Percentiles rank a stretch among this genome's conserved stretches.
Evolutionary conservation across 2,113 vertebrate genomes (phyloP).

Genomic region (Phyllopteryx taeniolatus): DNA sequence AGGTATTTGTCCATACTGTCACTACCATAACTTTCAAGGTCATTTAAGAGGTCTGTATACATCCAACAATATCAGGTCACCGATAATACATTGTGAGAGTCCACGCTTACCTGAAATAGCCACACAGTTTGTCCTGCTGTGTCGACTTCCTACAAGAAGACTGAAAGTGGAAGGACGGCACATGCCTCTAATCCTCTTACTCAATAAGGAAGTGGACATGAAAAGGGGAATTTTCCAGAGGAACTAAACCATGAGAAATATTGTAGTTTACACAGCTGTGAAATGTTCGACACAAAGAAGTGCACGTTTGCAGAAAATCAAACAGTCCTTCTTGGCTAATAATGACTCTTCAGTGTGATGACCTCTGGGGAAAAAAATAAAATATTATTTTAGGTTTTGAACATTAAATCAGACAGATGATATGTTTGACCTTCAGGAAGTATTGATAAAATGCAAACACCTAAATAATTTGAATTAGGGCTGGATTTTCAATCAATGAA

Average conservation of each 20-base stretch:
- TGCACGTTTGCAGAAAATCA: neutral
- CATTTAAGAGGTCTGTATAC: neutral
- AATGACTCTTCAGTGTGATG: neutral
- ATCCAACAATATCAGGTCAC: neutral
- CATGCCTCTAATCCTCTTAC: slow-evolving; percentile 43
- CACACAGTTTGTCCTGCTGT: neutral
- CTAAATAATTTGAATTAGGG: too few species aligned
- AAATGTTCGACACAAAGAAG: neutral
- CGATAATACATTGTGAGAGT: neutral
- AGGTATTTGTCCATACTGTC: neutral
- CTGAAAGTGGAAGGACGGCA: slow-evolving; percentile 44
- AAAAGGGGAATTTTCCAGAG: neutral
- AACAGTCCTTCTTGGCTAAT: neutral
- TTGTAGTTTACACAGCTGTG: neutral
- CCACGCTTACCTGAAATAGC: slow-evolving; percentile 33
- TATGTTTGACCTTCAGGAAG: too few species aligned
- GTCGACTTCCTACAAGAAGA: slow-evolving; percentile 4
- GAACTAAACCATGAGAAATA: neutral
- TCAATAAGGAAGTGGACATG: slow-evolving; percentile 38
- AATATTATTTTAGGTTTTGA: neutral
- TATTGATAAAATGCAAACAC: too few species aligned
- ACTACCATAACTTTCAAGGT: neutral
- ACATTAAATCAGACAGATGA: too few species aligned
- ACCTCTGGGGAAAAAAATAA: neutral
- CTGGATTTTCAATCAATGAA: too few species aligned